These are phyloP conservation scores for Porites lobata DNA, from an alignment of 92 coral and sea anemone species.

Conservation along the genomic window DNA sequence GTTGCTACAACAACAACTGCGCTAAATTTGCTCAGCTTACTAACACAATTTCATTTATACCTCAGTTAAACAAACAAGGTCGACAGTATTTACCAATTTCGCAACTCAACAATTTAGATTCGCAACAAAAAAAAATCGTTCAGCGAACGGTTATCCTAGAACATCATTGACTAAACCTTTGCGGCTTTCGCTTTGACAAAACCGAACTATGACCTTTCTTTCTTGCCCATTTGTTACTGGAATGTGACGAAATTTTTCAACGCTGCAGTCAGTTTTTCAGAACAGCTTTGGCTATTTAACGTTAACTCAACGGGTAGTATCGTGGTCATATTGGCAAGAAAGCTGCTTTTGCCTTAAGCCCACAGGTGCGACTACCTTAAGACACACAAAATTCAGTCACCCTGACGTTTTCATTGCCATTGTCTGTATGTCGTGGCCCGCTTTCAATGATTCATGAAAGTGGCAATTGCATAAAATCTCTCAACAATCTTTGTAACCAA, in stretches of 20 bases:
- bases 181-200: background rate
- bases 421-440: constrained; percentile 1
- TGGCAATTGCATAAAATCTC: constrained; percentile 24
- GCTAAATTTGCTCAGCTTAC: constrained; percentile 6
- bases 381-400: constrained; percentile 15
- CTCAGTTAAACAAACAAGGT: constrained; percentile 15
- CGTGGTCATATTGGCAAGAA: background rate
- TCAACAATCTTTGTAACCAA: background rate
- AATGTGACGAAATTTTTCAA: constrained; percentile 18
- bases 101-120: background rate
- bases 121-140: background rate
- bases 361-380: constrained; percentile 16
- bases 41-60: background rate
- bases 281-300: background rate
- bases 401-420: constrained; percentile 2
- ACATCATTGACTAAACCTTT: background rate
- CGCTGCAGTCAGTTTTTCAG: constrained; percentile 3
- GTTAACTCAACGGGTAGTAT: background rate
- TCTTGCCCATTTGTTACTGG: constrained; percentile 20
- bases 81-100: background rate
- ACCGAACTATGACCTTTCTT: constrained; percentile 7
- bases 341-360: background rate
- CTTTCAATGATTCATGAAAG: constrained; percentile 37
- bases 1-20: constrained; percentile 52
- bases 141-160: background rate